Evolutionary conservation across 2,797 vertebrate genomes (phyloP), one percentile per base, ranked within the genome.

Genomic region (Acipenser transmontanus): DNA sequence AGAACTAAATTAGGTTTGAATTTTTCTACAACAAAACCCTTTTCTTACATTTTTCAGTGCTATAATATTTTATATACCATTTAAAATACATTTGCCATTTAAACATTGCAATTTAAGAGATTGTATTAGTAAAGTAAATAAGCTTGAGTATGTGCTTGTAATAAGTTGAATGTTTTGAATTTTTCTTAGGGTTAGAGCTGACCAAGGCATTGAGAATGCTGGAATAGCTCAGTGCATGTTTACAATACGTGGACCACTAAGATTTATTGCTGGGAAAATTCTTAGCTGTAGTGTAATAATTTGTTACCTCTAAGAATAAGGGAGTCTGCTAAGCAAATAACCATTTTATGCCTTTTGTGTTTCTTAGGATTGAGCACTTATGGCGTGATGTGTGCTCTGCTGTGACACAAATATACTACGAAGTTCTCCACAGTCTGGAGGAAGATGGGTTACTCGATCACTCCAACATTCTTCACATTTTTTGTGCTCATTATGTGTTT

Each of bases 371-470:
- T 0, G 60, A 69, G 13, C 51, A 7, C 6, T 51, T 74, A 11
- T 73, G 69, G 69, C 5, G 51, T 62, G 63, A 71, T 48, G 57
- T 73, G 60, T 72, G 71, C 61, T 56, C 54, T 64, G 56, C 62
- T 3, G 49, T 73, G 7, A 69, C 73, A 12, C 65, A 74, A 4
- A 54, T 74, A 1, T 70, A 71, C 49, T 66, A 17, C 50, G 60
- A 73, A 7, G 63, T 71, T 14, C 67, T 75, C 67, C 69, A 73
- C 69, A 70, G 64, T 11, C 70, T 68, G 7, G 63, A 72, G 63
- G 68, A 74, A 68, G 66, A 72, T 57, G 63, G 69, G 49, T 48
- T 73, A 49, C 47, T 73, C 51, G 50, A 76, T 17, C 65, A 70
- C 34, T 48, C 66, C 17, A 59, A 68, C 63, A n/a, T 9, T 20